Conservation (phyloP, 2,888 invertebrate species). For the Drosophila eohydei region DNA sequence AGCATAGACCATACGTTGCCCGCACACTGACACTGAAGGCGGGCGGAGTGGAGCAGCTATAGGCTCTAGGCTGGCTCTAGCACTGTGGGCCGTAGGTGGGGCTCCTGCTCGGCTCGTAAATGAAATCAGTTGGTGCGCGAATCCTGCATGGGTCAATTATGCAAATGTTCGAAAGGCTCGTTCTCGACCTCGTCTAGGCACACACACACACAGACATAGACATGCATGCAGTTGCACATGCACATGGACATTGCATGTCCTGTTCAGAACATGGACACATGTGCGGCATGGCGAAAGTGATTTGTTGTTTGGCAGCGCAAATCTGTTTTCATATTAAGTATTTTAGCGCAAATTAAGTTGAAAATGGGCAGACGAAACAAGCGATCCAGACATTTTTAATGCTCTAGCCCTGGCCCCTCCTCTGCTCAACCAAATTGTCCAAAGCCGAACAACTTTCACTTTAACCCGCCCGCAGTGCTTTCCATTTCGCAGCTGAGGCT, state of each 20-base stretch:
- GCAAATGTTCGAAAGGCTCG: conserved; percentile 75
- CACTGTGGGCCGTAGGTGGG: neutral
- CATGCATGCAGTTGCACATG: conserved; percentile 20
- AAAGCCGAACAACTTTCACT: conserved; percentile 44
- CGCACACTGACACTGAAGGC: conserved; percentile 51
- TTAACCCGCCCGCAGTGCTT: conserved; percentile 39
- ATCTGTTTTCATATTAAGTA: conserved; percentile 79
- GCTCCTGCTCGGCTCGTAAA: conserved; percentile 61
- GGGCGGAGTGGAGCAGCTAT: neutral
- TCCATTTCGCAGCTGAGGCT: conserved; percentile 59
- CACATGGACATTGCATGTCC: conserved; percentile 19
- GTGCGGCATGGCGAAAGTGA: conserved; percentile 74
- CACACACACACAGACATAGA: neutral
- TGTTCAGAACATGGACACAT: conserved; percentile 31
- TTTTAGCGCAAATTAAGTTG: conserved; percentile 76
- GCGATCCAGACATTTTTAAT: conserved; percentile 53
- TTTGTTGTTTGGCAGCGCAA: conserved; percentile 77
- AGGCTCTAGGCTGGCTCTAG: no score
- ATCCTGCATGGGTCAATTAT: conserved; percentile 84
- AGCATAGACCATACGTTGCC: conserved; percentile 78
- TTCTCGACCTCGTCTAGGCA: conserved; percentile 15
- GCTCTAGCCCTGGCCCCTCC: conserved; percentile 8
- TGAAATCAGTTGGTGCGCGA: conserved; percentile 82
- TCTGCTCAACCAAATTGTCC: conserved; percentile 2
- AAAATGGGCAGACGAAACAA: conserved; percentile 59